Evolutionary conservation across 1,140 invertebrate genomes (phyloP).

Genomic region (Semibalanus balanoides): DNA sequence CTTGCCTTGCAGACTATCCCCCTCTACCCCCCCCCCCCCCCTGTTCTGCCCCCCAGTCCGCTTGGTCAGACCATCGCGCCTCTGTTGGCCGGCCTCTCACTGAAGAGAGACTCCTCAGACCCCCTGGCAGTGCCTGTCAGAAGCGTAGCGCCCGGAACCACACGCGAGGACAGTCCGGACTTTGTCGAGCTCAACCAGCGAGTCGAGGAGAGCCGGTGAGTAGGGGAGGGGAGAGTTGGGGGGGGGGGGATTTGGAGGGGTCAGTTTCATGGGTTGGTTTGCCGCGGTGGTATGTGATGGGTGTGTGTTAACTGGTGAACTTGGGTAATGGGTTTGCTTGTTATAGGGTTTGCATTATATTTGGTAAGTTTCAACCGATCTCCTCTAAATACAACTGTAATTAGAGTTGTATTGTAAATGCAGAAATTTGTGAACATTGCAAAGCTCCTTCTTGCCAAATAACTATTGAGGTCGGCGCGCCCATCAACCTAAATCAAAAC

Average conservation of each 20-base stretch:
- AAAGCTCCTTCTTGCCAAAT: too few relatives aligned
- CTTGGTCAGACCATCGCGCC: neutral
- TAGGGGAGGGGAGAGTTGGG: neutral
- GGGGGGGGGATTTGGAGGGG: too few relatives aligned
- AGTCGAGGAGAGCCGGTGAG: slow-evolving; percentile 57
- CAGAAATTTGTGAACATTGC: too few relatives aligned
- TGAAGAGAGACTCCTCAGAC: slow-evolving; percentile 4
- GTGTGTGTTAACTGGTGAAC: neutral
- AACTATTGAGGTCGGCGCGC: too few relatives aligned
- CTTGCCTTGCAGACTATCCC: neutral
- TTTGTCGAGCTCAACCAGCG: slow-evolving; percentile 51
- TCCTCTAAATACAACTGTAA: slow-evolving; percentile 13
- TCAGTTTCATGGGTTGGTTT: too few relatives aligned
- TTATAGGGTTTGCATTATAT: neutral
- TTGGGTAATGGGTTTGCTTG: neutral
- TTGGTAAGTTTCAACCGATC: neutral
- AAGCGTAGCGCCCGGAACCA: slow-evolving; percentile 33
- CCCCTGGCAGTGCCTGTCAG: slow-evolving; percentile 16
- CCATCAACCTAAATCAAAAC: too few relatives aligned
- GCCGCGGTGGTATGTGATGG: too few relatives aligned
- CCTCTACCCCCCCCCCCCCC: slow-evolving; percentile 26
- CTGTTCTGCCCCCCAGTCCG: slow-evolving; percentile 22
- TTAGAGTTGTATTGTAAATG: too few relatives aligned
- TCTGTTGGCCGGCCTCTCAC: neutral
- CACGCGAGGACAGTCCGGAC: slow-evolving; percentile 48